phyloP scores from a whole-genome alignment of 1,140 invertebrate genomes.

The Armadillidium nasatum region DNA sequence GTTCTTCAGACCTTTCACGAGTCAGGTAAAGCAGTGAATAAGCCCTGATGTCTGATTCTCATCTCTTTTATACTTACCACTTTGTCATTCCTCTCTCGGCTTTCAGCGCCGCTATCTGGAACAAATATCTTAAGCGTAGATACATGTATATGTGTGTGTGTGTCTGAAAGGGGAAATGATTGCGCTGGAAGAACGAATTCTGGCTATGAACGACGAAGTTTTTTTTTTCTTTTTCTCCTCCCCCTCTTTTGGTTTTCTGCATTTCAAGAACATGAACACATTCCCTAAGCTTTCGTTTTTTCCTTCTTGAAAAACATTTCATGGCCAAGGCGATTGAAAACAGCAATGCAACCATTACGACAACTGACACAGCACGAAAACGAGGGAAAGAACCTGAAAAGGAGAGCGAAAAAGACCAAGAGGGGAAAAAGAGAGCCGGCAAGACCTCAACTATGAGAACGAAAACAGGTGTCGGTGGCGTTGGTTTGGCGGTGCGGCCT shows the following conservation, averaged over 20 bases:
- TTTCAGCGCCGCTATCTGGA: constrained; percentile 39
- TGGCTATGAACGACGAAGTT: background rate
- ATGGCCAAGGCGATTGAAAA: background rate
- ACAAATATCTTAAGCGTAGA: constrained; percentile 23
- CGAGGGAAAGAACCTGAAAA: constrained; percentile 22
- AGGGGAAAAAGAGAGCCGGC: constrained; percentile 27
- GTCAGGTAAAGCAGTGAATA: constrained; percentile 33
- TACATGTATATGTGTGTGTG: background rate
- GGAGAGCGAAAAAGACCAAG: constrained; percentile 27
- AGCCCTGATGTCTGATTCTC: constrained; percentile 39
- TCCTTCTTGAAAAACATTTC: background rate
- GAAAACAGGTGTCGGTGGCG: constrained; percentile 35
- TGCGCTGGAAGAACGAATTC: background rate
- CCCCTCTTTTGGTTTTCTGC: background rate
- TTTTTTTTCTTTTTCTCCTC: background rate
- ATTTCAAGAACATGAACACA: background rate
- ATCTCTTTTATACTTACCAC: constrained; percentile 46
- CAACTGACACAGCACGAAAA: constrained; percentile 29
- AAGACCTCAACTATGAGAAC: constrained; percentile 40
- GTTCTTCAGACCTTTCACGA: background rate
- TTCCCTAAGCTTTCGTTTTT: background rate
- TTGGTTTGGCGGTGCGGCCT: constrained; percentile 35
- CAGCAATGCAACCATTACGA: constrained; percentile 3
- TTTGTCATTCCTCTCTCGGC: constrained; percentile 45
- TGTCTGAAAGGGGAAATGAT: background rate